Conservation (phyloP, 1,140 invertebrate species). For the Zelostemma sp. region DNA sequence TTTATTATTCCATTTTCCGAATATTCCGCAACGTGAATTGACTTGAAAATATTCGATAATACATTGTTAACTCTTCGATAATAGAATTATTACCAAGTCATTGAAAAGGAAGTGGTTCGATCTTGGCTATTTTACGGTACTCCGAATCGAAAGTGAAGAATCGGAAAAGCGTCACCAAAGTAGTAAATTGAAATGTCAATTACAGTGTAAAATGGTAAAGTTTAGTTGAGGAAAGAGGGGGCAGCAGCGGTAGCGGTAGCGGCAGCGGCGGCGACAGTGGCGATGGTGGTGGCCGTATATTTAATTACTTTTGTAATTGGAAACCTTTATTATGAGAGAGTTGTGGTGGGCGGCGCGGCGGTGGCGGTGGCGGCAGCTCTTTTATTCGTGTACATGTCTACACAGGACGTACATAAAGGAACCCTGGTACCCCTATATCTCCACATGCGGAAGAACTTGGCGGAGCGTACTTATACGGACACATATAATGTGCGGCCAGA, state of each 20-base stretch:
- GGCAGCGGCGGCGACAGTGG: background rate
- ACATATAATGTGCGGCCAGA: slow-evolving; percentile 32
- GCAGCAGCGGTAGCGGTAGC: background rate
- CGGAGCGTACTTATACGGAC: slow-evolving; percentile 31
- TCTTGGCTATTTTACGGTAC: too few species aligned
- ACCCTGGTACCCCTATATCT: slow-evolving; percentile 26
- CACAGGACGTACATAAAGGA: slow-evolving; percentile 25
- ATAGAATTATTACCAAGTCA: too few species aligned
- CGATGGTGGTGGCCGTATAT: slow-evolving; percentile 17
- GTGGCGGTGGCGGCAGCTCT: slow-evolving; percentile 18
- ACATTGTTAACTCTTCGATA: too few species aligned
- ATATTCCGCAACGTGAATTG: too few species aligned
- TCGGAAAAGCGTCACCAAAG: too few species aligned
- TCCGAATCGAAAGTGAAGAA: too few species aligned
- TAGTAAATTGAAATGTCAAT: background rate
- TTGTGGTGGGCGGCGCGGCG: background rate
- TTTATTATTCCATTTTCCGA: too few species aligned
- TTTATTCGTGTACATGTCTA: slow-evolving; percentile 9
- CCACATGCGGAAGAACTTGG: slow-evolving; percentile 24
- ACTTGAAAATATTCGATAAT: too few species aligned
- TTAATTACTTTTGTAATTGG: slow-evolving; percentile 44
- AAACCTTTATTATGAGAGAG: slow-evolving; percentile 32
- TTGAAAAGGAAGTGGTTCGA: too few species aligned
- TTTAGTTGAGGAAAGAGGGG: background rate
- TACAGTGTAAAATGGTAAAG: background rate